Evolutionary conservation across 2,888 invertebrate genomes (phyloP).

Genomic region (Andrena fulva): DNA sequence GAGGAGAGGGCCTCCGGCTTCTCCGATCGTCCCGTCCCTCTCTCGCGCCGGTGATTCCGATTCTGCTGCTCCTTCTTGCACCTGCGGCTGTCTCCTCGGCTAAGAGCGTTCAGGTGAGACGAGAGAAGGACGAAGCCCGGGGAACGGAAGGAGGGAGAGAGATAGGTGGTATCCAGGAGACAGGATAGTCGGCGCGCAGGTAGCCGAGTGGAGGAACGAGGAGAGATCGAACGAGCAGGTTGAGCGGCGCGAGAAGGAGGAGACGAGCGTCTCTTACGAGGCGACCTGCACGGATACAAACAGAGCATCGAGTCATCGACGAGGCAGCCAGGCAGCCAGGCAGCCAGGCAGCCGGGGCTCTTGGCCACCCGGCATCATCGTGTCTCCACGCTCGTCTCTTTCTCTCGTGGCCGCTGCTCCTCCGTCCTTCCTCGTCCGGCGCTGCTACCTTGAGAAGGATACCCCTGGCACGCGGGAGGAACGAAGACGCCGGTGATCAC

Average conservation of each 20-base stretch:
- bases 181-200: constrained; percentile 74
- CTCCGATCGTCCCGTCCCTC: constrained; percentile 19
- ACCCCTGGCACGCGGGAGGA: constrained; percentile 34
- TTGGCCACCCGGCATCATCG: constrained; percentile 80
- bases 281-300: constrained; percentile 76
- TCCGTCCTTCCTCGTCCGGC: constrained; percentile 43
- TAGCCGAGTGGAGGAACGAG: constrained; percentile 69
- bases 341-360: constrained; percentile 68
- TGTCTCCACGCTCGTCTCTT: constrained; percentile 63
- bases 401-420: constrained; percentile 40
- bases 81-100: constrained; percentile 29
- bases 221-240: constrained; percentile 49
- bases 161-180: constrained; percentile 38
- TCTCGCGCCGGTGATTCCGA: constrained; percentile 8
- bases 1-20: constrained; percentile 45
- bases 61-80: constrained; percentile 25
- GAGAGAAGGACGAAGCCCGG: constrained; percentile 44
- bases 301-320: constrained; percentile 81
- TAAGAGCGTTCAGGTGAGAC: constrained; percentile 51
- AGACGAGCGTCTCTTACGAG: constrained; percentile 46
- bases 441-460: constrained; percentile 64
- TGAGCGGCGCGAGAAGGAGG: constrained; percentile 46
- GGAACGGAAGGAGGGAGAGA: constrained; percentile 25
- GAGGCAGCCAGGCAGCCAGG: constrained; percentile 69
- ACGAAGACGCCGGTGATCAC: constrained; percentile 55